These are phyloP conservation scores for Indri indri DNA, from an alignment of 2,113 vertebrate species.

Conservation along the genomic window DNA sequence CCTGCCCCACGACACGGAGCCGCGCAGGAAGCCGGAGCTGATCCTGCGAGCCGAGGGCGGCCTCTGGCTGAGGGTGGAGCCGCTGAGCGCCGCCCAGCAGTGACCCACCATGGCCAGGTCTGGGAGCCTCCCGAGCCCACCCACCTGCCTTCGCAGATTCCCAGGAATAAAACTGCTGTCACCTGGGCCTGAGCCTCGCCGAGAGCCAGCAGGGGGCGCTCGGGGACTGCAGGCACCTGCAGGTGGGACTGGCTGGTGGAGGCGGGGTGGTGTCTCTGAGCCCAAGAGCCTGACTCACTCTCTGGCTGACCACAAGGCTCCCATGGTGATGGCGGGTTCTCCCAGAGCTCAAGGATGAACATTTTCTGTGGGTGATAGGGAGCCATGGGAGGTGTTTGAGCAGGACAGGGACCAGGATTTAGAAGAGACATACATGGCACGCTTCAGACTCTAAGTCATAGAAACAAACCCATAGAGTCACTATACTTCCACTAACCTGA, in stretches of 20 bases:
- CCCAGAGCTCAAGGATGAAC: too few relatives aligned
- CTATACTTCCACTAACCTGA: too few relatives aligned
- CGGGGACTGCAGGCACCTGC: not conserved
- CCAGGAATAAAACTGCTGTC: not conserved
- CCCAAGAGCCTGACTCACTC: not conserved
- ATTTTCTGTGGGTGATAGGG: not conserved
- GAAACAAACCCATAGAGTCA: not conserved
- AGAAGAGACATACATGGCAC: not conserved
- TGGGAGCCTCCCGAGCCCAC: not conserved
- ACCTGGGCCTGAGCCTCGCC: not conserved
- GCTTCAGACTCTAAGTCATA: not conserved
- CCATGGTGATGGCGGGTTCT: too few relatives aligned
- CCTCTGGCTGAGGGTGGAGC: conserved; percentile 86
- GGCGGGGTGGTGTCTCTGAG: too few relatives aligned
- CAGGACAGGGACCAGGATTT: not conserved
- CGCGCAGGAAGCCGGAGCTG: conserved; percentile 79
- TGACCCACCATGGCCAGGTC: rapidly evolving
- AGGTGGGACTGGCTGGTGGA: not conserved
- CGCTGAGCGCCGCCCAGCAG: not conserved
- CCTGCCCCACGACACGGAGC: conserved; percentile 54
- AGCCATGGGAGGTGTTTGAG: not conserved
- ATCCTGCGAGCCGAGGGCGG: conserved; percentile 87
- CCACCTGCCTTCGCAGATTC: not conserved
- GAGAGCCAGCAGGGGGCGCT: not conserved
- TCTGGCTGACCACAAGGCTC: not conserved